These are phyloP conservation scores for Ophion ventricosus DNA, from an alignment of 2,888 invertebrate genomes.

Conservation along the genomic window DNA sequence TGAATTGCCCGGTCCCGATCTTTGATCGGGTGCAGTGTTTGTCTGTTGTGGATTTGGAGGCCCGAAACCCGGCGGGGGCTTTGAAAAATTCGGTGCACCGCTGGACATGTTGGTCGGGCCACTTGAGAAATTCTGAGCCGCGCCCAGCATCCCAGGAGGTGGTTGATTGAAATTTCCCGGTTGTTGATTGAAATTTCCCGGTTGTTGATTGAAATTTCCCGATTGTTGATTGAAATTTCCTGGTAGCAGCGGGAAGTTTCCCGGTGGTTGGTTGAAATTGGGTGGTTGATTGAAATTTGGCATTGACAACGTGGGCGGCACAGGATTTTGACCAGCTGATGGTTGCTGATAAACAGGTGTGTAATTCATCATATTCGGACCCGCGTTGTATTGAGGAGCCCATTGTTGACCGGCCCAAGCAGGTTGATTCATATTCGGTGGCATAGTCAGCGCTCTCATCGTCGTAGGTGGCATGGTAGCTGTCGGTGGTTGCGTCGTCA, in stretches of 20 bases:
- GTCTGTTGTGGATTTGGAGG: conserved; percentile 33
- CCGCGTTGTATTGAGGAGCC: conserved; percentile 77
- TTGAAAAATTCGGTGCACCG: conserved; percentile 58
- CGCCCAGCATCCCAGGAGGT: conserved; percentile 42
- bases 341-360: conserved; percentile 43
- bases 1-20: conserved; percentile 45
- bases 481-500: conserved; percentile 43
- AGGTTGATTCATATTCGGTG: conserved; percentile 74
- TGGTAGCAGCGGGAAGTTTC: conserved; percentile 53
- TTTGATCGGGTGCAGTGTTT: conserved; percentile 51
- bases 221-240: conserved; percentile 40
- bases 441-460: conserved; percentile 71
- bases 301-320: conserved; percentile 62
- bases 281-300: conserved; percentile 56
- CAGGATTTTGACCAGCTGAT: conserved; percentile 68
- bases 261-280: conserved; percentile 43
- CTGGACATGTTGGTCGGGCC: conserved; percentile 51
- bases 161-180: conserved; percentile 40
- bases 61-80: conserved; percentile 61
- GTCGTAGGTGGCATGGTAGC: conserved; percentile 26
- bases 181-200: conserved; percentile 25
- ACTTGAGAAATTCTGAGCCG: conserved; percentile 48
- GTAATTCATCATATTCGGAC: conserved; percentile 70
- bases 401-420: conserved; percentile 80
- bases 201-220: conserved; percentile 35